Evolutionary conservation across 2,113 vertebrate species (phyloP).

Genomic region (Microcebus ravelobensis): DNA sequence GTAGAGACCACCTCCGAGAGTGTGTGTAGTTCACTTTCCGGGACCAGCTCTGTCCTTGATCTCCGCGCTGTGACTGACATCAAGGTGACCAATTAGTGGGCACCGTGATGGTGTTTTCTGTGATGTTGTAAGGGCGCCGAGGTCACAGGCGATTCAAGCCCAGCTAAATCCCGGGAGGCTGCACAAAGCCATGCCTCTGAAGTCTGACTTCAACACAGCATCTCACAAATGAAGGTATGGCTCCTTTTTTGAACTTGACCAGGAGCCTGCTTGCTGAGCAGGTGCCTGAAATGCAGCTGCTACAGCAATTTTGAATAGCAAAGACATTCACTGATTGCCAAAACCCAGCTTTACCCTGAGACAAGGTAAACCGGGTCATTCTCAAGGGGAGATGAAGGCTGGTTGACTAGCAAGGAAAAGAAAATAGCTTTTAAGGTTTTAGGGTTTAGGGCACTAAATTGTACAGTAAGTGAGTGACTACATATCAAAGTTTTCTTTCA

Average conservation of each 20-base stretch:
- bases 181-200: constrained; percentile 77
- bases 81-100: constrained; percentile 82
- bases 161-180: constrained; percentile 74
- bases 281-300: constrained; percentile 60
- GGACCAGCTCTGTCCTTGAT: constrained; percentile 77
- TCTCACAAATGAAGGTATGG: constrained; percentile 73
- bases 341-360: constrained; percentile 47
- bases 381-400: constrained; percentile 71
- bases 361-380: constrained; percentile 61
- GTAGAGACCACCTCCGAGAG: constrained; percentile 79
- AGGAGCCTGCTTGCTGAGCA: constrained; percentile 59
- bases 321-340: constrained; percentile 67
- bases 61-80: constrained; percentile 80
- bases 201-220: constrained; percentile 80
- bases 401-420: not conserved
- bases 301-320: constrained; percentile 76
- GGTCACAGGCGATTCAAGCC: constrained; percentile 76
- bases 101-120: constrained; percentile 78
- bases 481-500: not conserved
- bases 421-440: not conserved
- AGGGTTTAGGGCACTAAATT: not conserved
- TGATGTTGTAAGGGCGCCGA: constrained; percentile 76
- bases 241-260: constrained; percentile 79
- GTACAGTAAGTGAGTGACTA: not conserved
- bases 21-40: constrained; percentile 79